A percentile compares a stretch with the other conserved stretches of the same genome.
Evolutionary conservation across 2,113 vertebrate genomes (phyloP).

Genomic region (Tamias sibiricus): DNA sequence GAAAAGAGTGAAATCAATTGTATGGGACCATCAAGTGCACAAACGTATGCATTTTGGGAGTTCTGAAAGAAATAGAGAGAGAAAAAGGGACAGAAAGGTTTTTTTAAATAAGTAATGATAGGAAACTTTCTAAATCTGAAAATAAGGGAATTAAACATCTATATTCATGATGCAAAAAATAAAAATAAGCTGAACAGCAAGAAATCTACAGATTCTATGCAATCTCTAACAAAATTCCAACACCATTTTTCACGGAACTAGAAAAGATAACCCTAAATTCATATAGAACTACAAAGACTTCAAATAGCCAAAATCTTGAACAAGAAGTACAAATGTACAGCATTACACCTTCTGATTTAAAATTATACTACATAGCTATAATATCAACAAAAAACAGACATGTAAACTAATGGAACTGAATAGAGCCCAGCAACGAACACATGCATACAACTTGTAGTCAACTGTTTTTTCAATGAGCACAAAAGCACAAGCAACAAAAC

Average conservation of each 20-base stretch:
- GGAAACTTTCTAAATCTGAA: background rate
- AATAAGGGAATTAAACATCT: background rate
- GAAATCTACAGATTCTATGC: background rate
- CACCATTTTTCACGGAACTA: background rate
- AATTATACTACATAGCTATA: background rate
- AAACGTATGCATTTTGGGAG: background rate
- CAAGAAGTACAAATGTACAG: background rate
- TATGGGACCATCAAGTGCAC: background rate
- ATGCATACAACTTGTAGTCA: background rate
- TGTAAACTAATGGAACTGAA: background rate
- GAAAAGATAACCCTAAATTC: background rate
- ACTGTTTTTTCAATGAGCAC: background rate
- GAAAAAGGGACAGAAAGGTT: background rate
- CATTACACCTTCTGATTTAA: background rate
- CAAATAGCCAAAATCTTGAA: background rate
- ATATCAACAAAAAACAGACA: background rate
- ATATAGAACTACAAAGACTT: background rate
- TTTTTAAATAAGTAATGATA: background rate
- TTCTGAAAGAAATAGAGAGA: background rate
- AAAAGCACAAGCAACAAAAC: background rate
- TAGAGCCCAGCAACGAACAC: background rate
- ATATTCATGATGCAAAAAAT: background rate
- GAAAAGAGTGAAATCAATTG: background rate
- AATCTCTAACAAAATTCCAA: background rate
- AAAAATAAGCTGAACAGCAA: background rate